Conservation (phyloP, 2,113 vertebrate species). For the Garra rufa region DNA sequence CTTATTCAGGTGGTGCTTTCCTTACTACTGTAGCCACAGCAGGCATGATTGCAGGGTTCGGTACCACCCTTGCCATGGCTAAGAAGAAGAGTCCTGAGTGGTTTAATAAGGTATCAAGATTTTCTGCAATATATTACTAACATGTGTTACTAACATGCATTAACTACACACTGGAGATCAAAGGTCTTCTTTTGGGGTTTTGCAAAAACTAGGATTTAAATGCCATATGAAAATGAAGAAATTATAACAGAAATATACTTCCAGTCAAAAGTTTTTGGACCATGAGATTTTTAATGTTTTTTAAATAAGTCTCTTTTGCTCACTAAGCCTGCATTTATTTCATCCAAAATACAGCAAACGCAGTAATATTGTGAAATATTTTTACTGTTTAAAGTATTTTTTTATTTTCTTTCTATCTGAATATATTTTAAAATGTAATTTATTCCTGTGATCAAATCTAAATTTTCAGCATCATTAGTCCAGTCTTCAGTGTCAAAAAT, state of each 20-base stretch:
- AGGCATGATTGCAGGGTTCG: constrained; percentile 90
- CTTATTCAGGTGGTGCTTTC: constrained; percentile 85
- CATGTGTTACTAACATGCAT: background rate
- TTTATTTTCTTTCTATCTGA: too few relatives aligned
- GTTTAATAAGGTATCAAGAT: constrained; percentile 88
- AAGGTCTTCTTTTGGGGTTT: background rate
- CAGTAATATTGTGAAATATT: too few relatives aligned
- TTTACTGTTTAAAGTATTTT: too few relatives aligned
- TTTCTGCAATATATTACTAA: background rate
- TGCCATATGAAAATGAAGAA: background rate
- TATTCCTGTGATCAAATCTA: too few relatives aligned
- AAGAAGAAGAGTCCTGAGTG: constrained; percentile 92
- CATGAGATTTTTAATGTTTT: too few relatives aligned
- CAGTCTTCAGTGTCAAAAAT: too few relatives aligned
- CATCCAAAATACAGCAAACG: too few relatives aligned
- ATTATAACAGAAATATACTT: background rate
- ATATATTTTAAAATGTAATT: too few relatives aligned
- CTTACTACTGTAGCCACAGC: constrained; percentile 84
- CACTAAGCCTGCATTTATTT: too few relatives aligned
- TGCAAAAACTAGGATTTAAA: background rate
- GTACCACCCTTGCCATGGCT: constrained; percentile 87
- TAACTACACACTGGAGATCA: background rate
- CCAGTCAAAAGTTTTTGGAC: too few relatives aligned
- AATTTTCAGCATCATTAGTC: too few relatives aligned
- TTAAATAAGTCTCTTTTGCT: too few relatives aligned